These are phyloP conservation scores for Myripristis murdjan DNA, from an alignment of 2,797 vertebrate species.

Conservation along the genomic window DNA sequence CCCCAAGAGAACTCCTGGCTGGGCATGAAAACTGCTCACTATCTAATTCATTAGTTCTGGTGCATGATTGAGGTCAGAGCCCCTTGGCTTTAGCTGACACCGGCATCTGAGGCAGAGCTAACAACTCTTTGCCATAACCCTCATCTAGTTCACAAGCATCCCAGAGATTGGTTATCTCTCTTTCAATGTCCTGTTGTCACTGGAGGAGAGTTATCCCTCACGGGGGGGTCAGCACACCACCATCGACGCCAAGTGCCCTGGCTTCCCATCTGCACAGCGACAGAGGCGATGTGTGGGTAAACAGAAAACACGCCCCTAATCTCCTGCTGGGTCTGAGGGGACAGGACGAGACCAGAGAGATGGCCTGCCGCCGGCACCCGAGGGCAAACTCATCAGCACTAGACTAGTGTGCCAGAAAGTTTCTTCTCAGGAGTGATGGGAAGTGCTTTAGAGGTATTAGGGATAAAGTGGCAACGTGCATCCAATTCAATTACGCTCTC, in stretches of 20 bases:
- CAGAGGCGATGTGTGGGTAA: conserved; percentile 74
- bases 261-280: conserved; percentile 77
- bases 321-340: conserved; percentile 76
- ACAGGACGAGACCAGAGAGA: conserved; percentile 73
- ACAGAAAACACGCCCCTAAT: conserved; percentile 81
- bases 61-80: conserved; percentile 78
- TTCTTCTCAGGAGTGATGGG: conserved; percentile 68
- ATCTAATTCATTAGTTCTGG: conserved; percentile 82
- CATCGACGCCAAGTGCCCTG: conserved; percentile 66
- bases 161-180: conserved; percentile 71
- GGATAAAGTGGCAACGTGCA: conserved; percentile 66
- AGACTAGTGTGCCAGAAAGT: conserved; percentile 68
- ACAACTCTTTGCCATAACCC: conserved; percentile 42
- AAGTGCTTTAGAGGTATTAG: conserved; percentile 72
- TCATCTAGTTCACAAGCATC: conserved; percentile 43
- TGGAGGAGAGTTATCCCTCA: conserved; percentile 71
- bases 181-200: conserved; percentile 74
- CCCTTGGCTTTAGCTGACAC: conserved; percentile 67
- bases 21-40: conserved; percentile 75
- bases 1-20: conserved; percentile 65
- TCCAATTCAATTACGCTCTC: conserved; percentile 62
- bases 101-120: conserved; percentile 56
- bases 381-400: conserved; percentile 79
- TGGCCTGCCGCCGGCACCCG: conserved; percentile 66
- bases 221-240: conserved; percentile 51